Conservation (phyloP, 2,797 vertebrate genomes). For the Malacoraja senta region DNA sequence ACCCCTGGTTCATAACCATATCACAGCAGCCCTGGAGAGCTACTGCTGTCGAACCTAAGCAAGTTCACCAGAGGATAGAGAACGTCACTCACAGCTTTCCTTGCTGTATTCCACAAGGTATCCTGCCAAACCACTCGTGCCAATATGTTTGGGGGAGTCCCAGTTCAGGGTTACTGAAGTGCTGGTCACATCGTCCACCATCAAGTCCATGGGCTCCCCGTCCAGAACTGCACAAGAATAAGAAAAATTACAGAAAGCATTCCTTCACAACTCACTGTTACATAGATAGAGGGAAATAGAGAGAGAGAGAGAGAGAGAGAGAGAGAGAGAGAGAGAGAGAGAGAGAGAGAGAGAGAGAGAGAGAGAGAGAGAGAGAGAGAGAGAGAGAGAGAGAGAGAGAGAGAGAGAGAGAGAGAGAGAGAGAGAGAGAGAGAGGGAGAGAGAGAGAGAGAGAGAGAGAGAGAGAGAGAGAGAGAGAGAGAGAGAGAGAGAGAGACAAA, state of each 20-base stretch:
- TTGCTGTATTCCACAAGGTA: conserved; percentile 30
- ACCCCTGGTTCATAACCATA: too few species aligned
- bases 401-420: background rate
- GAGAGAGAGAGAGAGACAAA: too few species aligned
- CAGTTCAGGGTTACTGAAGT: background rate
- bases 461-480: too few species aligned
- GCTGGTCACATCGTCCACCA: background rate
- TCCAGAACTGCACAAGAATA: background rate
- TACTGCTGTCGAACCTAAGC: background rate
- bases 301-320: background rate
- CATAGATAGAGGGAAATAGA: too few species aligned
- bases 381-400: background rate
- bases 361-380: background rate
- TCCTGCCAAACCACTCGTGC: background rate
- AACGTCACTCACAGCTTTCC: background rate
- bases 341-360: background rate
- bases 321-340: background rate
- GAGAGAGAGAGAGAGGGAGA: too few species aligned
- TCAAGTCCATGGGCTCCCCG: background rate
- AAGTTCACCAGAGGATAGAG: background rate
- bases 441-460: too few species aligned
- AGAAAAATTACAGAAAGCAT: background rate
- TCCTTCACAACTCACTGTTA: too few species aligned
- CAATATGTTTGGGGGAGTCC: background rate
- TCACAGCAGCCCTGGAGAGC: too few species aligned